phyloP scores from a whole-genome alignment of 2,113 vertebrate species.

The Daboia siamensis region DNA sequence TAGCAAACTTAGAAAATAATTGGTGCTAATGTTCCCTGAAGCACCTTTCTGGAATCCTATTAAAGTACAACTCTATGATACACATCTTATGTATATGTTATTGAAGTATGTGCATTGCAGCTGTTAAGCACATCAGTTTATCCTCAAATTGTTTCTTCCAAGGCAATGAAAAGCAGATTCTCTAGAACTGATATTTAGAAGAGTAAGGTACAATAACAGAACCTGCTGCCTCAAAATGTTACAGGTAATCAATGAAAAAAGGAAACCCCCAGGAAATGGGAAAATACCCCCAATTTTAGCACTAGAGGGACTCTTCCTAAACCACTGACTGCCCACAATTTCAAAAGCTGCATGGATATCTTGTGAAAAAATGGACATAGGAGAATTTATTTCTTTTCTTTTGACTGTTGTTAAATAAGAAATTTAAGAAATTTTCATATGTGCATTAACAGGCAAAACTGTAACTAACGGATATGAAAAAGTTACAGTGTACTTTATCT shows the following conservation, averaged over 20 bases:
- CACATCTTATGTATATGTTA: background rate
- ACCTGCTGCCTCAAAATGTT: background rate
- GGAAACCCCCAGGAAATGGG: background rate
- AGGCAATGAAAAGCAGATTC: background rate
- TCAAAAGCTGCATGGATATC: background rate
- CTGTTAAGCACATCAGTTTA: background rate
- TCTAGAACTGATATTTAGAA: background rate
- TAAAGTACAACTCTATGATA: background rate
- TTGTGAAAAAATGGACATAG: background rate
- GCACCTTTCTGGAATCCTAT: background rate
- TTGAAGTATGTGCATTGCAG: background rate
- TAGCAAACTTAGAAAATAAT: background rate
- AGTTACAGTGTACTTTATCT: background rate
- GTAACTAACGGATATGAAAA: background rate
- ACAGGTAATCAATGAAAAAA: background rate
- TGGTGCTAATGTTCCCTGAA: background rate
- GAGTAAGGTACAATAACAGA: background rate
- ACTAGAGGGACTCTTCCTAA: slow-evolving; percentile 2
- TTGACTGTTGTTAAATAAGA: background rate
- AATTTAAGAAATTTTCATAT: background rate
- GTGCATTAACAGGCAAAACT: background rate
- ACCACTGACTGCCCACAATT: background rate
- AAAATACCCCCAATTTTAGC: background rate
- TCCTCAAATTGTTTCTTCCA: background rate
- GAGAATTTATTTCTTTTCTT: background rate